Evolutionary conservation across 2,888 invertebrate genomes (phyloP), one percentile per base, ranked within the genome.

Genomic region (Heliothis peltigera): DNA sequence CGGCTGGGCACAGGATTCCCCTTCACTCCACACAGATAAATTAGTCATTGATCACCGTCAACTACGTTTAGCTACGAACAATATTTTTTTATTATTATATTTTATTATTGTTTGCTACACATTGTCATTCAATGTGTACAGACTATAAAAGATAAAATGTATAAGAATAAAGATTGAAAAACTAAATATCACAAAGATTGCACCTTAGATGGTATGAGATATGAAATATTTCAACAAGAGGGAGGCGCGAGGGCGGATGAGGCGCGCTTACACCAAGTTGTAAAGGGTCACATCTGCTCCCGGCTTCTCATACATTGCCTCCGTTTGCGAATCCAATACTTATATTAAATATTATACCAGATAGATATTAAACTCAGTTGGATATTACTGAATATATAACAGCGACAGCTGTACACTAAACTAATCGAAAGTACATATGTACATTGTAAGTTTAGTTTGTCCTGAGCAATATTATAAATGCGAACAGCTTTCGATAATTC

Each of bases 281-380:
- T 65, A 75, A 83, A 79, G 70, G 77, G 80, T 71, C 83, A 84
- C 89, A 87, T 87, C 87, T 88, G 89, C 77, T 81, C 79, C 77
- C 79, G 65, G 71, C 75, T 78, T 70, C 55, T 71, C 78, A 78
- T 79, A 81, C 80, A 78, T 81, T 83, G 80, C 79, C 79, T 71
- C 78, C 83, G 78, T 77, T 84, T 79, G 82, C 79, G 64, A 81
- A 84, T 85, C 86, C 81, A 84, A 87, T 87, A 84, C 84, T 85
- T 85, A 89, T 86, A 86, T 86, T 84, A 80, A 85, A 87, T 87
- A 89, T 83, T 84, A 86, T 85, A 78, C 81, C 72, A 71, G 74
- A 78, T 89, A 85, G 88, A 91, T 92, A 92, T 92, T 91, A 89
- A 89, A 90, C 82, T 85, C 83, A 75, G 79, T 79, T 79, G 63